These are phyloP conservation scores for Vanessa atalanta DNA, from an alignment of 1,140 invertebrate genomes.

Conservation along the genomic window DNA sequence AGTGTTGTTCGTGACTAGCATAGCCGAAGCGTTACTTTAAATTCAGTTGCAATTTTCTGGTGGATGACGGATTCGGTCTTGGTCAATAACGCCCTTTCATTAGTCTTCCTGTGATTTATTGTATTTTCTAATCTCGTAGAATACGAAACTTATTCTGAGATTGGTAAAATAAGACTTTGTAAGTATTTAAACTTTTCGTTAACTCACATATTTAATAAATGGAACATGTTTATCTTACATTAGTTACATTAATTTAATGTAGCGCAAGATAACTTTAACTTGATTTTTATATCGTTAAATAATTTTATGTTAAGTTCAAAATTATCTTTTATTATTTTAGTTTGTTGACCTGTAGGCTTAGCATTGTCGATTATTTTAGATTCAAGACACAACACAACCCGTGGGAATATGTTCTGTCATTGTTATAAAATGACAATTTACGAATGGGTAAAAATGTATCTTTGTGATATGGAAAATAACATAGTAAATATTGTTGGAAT, in stretches of 20 bases:
- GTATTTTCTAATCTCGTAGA: slow-evolving; percentile 31
- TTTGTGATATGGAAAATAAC: not conserved
- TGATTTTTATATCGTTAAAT: not conserved
- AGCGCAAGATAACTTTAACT: not conserved
- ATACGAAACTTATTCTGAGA: slow-evolving; percentile 33
- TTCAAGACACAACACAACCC: slow-evolving; percentile 27
- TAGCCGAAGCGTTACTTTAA: slow-evolving; percentile 38
- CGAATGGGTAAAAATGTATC: not conserved
- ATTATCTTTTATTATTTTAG: slow-evolving; percentile 20
- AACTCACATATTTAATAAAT: too few species aligned
- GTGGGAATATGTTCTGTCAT: slow-evolving; percentile 30
- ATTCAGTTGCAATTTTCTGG: slow-evolving; percentile 47
- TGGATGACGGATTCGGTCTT: slow-evolving; percentile 45
- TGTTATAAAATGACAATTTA: slow-evolving; percentile 22
- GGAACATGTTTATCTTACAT: not conserved
- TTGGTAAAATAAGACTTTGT: not conserved
- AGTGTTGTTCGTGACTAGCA: slow-evolving; percentile 44
- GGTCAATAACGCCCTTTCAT: slow-evolving; percentile 46
- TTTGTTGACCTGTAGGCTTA: slow-evolving; percentile 32
- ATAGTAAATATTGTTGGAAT: not conserved
- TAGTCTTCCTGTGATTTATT: slow-evolving; percentile 42
- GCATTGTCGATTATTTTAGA: slow-evolving; percentile 28
- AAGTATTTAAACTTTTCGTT: too few species aligned
- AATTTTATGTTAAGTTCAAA: not conserved
- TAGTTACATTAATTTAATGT: not conserved